Conservation (phyloP, 1,140 invertebrate genomes). For the Heliothis subflexa region DNA sequence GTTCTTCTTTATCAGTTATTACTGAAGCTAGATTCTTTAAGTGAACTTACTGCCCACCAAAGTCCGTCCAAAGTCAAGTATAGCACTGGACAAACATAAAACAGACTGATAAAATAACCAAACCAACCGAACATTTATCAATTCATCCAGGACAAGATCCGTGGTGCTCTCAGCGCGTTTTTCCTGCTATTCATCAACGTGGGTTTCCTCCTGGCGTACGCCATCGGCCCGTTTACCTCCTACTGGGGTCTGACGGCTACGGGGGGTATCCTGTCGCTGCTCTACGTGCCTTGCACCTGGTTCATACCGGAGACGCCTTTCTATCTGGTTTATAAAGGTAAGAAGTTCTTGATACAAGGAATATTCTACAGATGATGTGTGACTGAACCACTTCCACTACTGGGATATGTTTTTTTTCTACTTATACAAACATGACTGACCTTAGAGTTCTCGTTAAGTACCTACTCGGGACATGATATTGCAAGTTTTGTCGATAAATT, state of each 20-base stretch:
- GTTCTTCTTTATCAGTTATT: too few species aligned
- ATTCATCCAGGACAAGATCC: constrained; percentile 86
- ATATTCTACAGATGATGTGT: too few species aligned
- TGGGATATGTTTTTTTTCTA: too few species aligned
- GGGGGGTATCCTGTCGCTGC: constrained; percentile 88
- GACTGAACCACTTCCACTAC: too few species aligned
- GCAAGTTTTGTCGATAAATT: too few species aligned
- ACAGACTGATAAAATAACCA: background rate
- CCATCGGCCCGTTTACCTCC: constrained; percentile 91
- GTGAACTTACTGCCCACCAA: background rate
- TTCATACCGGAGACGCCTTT: constrained; percentile 94
- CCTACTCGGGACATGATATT: too few species aligned
- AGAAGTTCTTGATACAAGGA: background rate
- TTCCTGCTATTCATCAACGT: constrained; percentile 92
- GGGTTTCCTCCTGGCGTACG: constrained; percentile 92
- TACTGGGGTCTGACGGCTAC: constrained; percentile 90
- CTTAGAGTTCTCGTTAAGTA: too few species aligned
- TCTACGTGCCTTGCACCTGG: constrained; percentile 90
- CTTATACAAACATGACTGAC: too few species aligned
- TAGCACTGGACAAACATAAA: too few species aligned
- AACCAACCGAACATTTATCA: background rate
- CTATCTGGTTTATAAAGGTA: constrained; percentile 88
- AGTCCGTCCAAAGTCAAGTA: too few species aligned
- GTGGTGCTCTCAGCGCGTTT: constrained; percentile 93
- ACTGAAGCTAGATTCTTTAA: background rate